A percentile compares a stretch with the other conserved stretches of the same genome.
phyloP scores from a whole-genome alignment of 2,113 vertebrate genomes.

The Accipiter cooperii region DNA sequence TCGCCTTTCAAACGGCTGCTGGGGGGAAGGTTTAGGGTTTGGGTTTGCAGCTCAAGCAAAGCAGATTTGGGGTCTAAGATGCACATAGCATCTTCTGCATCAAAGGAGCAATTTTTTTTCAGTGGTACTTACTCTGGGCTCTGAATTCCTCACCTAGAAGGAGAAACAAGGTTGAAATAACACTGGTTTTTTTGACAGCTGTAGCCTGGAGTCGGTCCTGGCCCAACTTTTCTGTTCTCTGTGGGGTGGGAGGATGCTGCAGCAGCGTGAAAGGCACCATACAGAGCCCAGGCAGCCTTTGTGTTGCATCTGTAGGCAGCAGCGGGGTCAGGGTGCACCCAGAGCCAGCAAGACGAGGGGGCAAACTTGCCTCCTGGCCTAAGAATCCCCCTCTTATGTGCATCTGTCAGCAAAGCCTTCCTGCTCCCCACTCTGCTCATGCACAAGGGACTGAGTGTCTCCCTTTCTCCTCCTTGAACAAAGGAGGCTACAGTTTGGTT shows the following conservation, averaged over 20 bases:
- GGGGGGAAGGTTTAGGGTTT: neutral
- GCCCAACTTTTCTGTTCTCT: neutral
- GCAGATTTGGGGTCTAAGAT: neutral
- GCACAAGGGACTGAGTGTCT: conserved; percentile 70
- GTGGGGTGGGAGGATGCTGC: neutral
- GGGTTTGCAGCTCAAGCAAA: neutral
- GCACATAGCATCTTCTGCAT: neutral
- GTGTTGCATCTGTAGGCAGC: neutral
- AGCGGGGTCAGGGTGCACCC: neutral
- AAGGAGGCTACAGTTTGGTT: conserved; percentile 27
- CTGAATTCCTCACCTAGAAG: neutral
- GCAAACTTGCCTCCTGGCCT: neutral
- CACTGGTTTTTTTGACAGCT: neutral
- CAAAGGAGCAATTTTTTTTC: accelerated
- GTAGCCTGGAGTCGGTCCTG: neutral
- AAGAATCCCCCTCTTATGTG: neutral
- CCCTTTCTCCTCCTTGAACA: conserved; percentile 43
- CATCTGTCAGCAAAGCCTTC: neutral
- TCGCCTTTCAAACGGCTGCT: neutral
- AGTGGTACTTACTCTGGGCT: neutral
- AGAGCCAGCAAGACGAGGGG: neutral
- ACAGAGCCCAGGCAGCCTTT: neutral
- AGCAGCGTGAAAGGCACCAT: neutral
- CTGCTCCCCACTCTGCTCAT: neutral
- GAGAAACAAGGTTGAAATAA: neutral